Percentiles rank a stretch among this genome's conserved stretches.
Evolutionary conservation across 1,140 invertebrate genomes (phyloP).

Genomic region (Ips typographus): DNA sequence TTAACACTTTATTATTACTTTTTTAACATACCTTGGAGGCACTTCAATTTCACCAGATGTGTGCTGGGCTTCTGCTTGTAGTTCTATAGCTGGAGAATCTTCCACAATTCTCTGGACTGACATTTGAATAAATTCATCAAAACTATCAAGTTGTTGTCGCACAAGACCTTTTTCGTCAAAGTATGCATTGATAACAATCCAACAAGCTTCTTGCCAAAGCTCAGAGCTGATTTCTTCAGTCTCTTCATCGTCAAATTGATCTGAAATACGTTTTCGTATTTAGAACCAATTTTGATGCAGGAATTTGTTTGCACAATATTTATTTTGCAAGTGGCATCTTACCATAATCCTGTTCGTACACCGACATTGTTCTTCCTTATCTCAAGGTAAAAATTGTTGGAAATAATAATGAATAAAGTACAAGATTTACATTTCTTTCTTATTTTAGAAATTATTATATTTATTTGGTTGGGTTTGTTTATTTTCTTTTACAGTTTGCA

Average conservation of each 20-base stretch:
- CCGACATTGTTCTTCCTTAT: conserved; percentile 17
- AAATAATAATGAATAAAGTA: too few species aligned
- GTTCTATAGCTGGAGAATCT: conserved; percentile 95
- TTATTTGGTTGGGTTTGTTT: too few species aligned
- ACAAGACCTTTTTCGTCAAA: conserved; percentile 99
- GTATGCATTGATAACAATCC: conserved; percentile 99
- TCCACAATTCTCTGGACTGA: conserved; percentile 98
- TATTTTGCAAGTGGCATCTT: conserved; percentile 14
- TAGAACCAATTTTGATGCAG: background rate
- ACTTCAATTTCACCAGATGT: conserved; percentile 88
- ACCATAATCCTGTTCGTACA: conserved; percentile 52
- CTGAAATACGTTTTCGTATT: conserved; percentile 46
- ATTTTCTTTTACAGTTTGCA: too few species aligned
- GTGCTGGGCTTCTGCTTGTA: conserved; percentile 97
- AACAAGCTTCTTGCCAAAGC: conserved; percentile 99
- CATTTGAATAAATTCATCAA: conserved; percentile 99
- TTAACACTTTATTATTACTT: too few species aligned
- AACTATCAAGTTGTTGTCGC: conserved; percentile 97
- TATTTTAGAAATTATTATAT: too few species aligned
- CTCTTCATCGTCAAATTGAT: conserved; percentile 76
- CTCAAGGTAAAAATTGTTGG: too few species aligned
- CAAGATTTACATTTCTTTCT: too few species aligned
- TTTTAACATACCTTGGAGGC: conserved; percentile 73
- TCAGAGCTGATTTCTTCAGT: conserved; percentile 91
- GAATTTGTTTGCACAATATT: too few species aligned